Percentiles rank a stretch among this genome's conserved stretches.
phyloP scores from a whole-genome alignment of 2,113 vertebrate species.

The Candoia aspera region DNA sequence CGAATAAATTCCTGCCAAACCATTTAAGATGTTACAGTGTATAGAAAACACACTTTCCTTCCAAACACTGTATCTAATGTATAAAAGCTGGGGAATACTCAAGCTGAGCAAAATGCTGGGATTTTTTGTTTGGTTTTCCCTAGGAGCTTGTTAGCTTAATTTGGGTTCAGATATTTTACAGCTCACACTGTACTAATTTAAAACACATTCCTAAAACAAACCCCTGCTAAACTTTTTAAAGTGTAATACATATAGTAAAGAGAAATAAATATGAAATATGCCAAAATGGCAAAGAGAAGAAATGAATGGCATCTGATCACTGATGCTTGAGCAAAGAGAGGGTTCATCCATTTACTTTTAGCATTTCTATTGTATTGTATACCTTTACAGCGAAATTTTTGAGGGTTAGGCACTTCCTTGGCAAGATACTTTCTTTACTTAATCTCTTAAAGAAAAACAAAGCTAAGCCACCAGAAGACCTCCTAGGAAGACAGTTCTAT shows the following conservation, averaged over 20 bases:
- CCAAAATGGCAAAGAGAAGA: slow-evolving; percentile 46
- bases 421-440: neutral
- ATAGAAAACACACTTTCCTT: slow-evolving; percentile 16
- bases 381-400: slow-evolving; percentile 33
- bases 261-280: slow-evolving; percentile 46
- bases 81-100: slow-evolving; percentile 11
- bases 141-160: slow-evolving; percentile 65
- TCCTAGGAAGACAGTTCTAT: neutral
- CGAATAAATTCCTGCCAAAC: neutral
- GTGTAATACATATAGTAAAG: slow-evolving; percentile 61
- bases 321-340: slow-evolving; percentile 35
- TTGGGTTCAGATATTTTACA: slow-evolving; percentile 59
- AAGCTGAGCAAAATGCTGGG: slow-evolving; percentile 11
- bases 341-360: slow-evolving; percentile 44
- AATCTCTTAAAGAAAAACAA: slow-evolving; percentile 8
- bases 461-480: neutral
- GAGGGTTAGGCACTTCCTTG: slow-evolving; percentile 35
- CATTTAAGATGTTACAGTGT: neutral
- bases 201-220: slow-evolving; percentile 63
- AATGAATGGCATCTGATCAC: slow-evolving; percentile 44
- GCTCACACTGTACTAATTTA: slow-evolving; percentile 61
- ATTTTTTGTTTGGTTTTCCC: slow-evolving; percentile 38
- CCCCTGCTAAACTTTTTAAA: slow-evolving; percentile 49
- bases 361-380: slow-evolving; percentile 4
- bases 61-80: neutral